Evolutionary conservation across 2,113 vertebrate genomes (phyloP).

Genomic region (Anarrhichthys ocellatus): DNA sequence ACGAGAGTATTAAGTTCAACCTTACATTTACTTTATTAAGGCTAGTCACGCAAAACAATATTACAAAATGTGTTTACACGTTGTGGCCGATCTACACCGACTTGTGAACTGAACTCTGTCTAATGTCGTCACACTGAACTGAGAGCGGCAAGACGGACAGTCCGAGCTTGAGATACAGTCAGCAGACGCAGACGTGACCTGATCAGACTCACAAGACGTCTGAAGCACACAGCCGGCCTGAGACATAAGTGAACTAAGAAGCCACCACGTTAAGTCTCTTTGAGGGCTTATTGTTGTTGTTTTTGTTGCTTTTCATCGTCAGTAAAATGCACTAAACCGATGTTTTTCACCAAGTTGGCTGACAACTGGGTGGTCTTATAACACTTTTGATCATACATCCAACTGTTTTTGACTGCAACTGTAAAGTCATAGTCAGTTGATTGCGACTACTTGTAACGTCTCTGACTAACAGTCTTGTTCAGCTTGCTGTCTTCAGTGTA

Average conservation of each 20-base stretch:
- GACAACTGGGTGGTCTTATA: not conserved
- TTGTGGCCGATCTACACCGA: not conserved
- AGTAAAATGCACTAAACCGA: not conserved
- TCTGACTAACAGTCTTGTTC: not conserved
- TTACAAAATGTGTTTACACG: not conserved
- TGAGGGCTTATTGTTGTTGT: not conserved
- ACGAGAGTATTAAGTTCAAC: not conserved
- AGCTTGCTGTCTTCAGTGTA: not conserved
- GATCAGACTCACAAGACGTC: not conserved
- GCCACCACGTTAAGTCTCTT: not conserved
- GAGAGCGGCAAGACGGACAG: not conserved
- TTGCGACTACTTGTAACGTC: not conserved
- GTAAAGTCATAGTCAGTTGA: not conserved
- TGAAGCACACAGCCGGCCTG: not conserved
- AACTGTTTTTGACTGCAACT: not conserved
- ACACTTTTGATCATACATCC: not conserved
- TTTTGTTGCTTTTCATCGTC: not conserved
- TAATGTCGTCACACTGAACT: not conserved
- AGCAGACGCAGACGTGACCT: constrained; percentile 1
- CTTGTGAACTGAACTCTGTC: not conserved
- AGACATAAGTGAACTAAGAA: not conserved
- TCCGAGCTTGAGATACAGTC: not conserved
- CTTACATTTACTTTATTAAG: not conserved
- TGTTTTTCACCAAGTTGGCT: not conserved
- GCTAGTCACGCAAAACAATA: not conserved